These are phyloP conservation scores for Octonoba sinensis DNA, from an alignment of 2,888 invertebrate species.

Conservation along the genomic window DNA sequence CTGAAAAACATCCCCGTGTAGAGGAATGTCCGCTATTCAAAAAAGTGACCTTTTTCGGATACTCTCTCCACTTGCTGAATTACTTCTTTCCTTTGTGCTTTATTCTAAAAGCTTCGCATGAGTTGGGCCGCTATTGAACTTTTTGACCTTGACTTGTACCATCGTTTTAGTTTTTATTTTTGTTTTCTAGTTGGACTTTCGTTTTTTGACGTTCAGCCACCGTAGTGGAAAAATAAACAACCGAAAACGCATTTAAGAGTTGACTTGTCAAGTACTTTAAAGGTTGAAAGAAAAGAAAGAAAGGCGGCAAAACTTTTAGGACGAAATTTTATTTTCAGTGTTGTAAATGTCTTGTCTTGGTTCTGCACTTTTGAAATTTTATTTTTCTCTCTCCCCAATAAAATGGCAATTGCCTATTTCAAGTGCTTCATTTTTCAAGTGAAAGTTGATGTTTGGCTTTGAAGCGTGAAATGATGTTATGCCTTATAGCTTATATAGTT, in stretches of 20 bases:
- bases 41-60: background rate
- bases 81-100: conserved; percentile 22
- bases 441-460: too few relatives aligned
- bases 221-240: conserved; percentile 22
- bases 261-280: conserved; percentile 19
- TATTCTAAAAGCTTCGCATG: background rate
- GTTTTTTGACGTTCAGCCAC: conserved; percentile 23
- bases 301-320: background rate
- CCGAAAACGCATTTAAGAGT: conserved; percentile 1
- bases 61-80: conserved; percentile 19
- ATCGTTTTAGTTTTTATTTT: conserved; percentile 10
- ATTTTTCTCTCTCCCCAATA: too few relatives aligned
- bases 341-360: too few relatives aligned
- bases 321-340: too few relatives aligned
- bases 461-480: too few relatives aligned
- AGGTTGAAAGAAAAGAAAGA: conserved; percentile 3
- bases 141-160: conserved; percentile 28
- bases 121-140: conserved; percentile 24
- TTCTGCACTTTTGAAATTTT: too few relatives aligned
- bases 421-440: too few relatives aligned
- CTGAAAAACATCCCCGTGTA: too few relatives aligned
- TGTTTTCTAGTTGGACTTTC: background rate
- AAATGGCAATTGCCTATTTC: too few relatives aligned
- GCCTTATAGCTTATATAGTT: too few relatives aligned
- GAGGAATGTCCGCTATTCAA: background rate